These are phyloP conservation scores for Cnemophilus loriae DNA, from an alignment of 2,113 vertebrate genomes.

Conservation along the genomic window DNA sequence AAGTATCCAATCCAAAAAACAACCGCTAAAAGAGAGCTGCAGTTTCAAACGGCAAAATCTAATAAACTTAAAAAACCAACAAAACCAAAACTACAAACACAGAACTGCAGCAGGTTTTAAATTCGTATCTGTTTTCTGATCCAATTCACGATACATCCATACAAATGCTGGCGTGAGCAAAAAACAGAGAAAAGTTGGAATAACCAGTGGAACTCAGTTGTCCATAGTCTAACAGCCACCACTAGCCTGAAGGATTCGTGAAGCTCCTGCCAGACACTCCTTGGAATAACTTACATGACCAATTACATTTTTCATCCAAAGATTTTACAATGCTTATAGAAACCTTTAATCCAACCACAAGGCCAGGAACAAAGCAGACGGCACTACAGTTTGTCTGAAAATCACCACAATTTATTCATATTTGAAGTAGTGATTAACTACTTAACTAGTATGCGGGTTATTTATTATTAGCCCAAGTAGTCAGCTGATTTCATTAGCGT, in stretches of 20 bases:
- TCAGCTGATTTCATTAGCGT: not conserved
- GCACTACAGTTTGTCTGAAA: not conserved
- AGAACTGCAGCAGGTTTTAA: not conserved
- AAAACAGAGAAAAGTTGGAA: not conserved
- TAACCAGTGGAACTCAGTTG: not conserved
- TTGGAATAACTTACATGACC: not conserved
- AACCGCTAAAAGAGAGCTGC: not conserved
- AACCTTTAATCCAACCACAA: not conserved
- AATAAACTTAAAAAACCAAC: not conserved
- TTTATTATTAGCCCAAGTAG: not conserved
- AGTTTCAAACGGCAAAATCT: not conserved
- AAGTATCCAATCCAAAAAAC: not conserved
- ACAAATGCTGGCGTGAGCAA: not conserved
- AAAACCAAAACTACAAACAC: not conserved
- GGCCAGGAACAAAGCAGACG: not conserved
- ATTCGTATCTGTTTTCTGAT: not conserved
- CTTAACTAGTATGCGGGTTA: not conserved
- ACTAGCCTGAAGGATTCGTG: not conserved
- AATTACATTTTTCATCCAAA: not conserved
- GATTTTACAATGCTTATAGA: not conserved
- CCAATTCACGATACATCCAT: not conserved
- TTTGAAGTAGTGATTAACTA: not conserved
- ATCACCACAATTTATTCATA: not conserved
- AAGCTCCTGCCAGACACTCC: not conserved
- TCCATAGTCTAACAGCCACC: not conserved